Base-by-base conservation (phyloP, 2,113 vertebrate species). In the Orthonyx spaldingii region DNA sequence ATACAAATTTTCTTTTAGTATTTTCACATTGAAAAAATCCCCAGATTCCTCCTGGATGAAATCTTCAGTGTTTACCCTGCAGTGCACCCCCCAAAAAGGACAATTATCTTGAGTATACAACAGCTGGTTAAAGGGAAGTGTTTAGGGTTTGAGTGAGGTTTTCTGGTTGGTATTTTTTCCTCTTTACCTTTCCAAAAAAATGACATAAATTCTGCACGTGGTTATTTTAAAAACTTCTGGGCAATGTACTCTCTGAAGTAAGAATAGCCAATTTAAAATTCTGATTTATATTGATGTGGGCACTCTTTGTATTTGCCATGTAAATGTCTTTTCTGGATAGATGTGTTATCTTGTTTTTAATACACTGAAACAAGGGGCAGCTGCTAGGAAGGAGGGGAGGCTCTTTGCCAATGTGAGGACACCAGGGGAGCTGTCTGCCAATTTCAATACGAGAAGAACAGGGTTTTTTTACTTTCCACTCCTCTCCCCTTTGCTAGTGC, bases 351-450 rank as follows among this genome's bases (percentile, higher is more conserved):
- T 55, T 89, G 20, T 78, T 94, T 89, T 93, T 87, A 69, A 80
- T 82, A 53, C 20, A 59, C 3, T 89, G 52, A 91, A 94, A 78
- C 74, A 92, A 87, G 37, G 69, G 74, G 65, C 89, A 95, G 77
- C 84, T 89, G 93, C 87, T 90, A 81, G 94, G 83, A 52, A 95
- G 84, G 89, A 95, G 44, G 23, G 35, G 26, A 91, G 72, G 32
- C 57, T 94, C 37, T 64, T 70, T 87, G 89, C 84, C 88, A 87
- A 8, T 55, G 55, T 84, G 50, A 93, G 91, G 72, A 71, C 52
- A 80, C 27, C 19, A 78, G 56, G 35, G 41, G 87, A 94, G 26
- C 33, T 89, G 28, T 64, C 69, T 91, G 77, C 65, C 87, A 75
- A 63, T 81, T 92, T 86, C 65, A 89, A 1, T 60, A 60, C 6